phyloP scores from a whole-genome alignment of 92 coral and sea anemone species.

The Parazoanthus swiftii region DNA sequence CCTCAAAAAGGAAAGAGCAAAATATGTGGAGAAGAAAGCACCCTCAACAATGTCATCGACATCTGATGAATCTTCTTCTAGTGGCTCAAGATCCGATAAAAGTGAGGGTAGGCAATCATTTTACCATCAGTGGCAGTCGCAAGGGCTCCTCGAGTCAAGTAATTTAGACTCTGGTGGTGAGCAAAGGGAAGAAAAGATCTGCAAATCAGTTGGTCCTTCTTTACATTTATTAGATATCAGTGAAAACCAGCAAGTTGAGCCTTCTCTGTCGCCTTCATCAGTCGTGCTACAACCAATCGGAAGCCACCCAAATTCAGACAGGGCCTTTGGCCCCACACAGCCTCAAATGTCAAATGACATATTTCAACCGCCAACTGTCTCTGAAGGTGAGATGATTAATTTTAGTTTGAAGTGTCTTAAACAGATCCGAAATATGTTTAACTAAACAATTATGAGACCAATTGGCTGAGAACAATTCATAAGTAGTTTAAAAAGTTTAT shows the following conservation, averaged over 20 bases:
- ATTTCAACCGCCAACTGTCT: slow-evolving; percentile 51
- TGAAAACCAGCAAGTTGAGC: neutral
- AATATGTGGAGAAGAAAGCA: slow-evolving; percentile 4
- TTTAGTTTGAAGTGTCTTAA: too few relatives aligned
- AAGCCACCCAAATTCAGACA: slow-evolving; percentile 17
- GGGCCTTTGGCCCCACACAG: slow-evolving; percentile 51
- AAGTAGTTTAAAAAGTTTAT: too few relatives aligned
- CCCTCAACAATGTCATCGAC: slow-evolving; percentile 24
- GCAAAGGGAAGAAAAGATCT: neutral
- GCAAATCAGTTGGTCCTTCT: neutral
- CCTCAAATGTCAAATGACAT: slow-evolving; percentile 79
- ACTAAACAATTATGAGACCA: too few relatives aligned
- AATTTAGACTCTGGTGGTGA: neutral
- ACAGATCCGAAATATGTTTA: too few relatives aligned
- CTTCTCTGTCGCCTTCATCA: slow-evolving; percentile 78
- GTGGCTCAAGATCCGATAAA: slow-evolving; percentile 20
- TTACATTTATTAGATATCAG: slow-evolving; percentile 17
- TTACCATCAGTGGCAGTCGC: slow-evolving; percentile 39
- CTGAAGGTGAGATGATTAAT: too few relatives aligned
- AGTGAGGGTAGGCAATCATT: slow-evolving; percentile 16
- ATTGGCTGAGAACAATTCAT: too few relatives aligned
- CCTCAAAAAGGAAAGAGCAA: slow-evolving; percentile 23
- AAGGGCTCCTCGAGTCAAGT: slow-evolving; percentile 2
- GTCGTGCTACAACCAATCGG: slow-evolving; percentile 47
- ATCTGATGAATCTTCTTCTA: neutral